Percentiles rank a stretch among this genome's conserved stretches.
Evolutionary conservation across 1,140 invertebrate species (phyloP).

Genomic region (Cherax quadricarinatus): DNA sequence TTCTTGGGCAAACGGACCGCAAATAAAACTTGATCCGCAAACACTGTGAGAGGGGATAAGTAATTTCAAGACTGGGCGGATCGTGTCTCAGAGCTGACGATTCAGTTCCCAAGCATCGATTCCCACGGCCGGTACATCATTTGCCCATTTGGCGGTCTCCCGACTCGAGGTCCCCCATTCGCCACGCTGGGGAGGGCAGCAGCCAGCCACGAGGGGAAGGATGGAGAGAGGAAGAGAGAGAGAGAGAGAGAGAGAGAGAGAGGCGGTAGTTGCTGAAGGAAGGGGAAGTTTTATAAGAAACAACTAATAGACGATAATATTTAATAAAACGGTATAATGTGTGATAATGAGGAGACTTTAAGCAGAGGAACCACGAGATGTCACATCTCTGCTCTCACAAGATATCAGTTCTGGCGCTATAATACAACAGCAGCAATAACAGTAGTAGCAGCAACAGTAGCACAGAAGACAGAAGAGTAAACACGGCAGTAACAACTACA

Average conservation of each 20-base stretch:
- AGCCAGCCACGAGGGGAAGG: background rate
- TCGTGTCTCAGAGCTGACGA: background rate
- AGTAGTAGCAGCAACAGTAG: too few relatives aligned
- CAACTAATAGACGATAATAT: background rate
- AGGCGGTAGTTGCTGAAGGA: background rate
- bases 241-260: background rate
- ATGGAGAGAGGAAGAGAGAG: constrained; percentile 3
- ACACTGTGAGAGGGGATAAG: background rate
- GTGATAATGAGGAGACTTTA: too few relatives aligned
- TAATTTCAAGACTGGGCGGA: background rate
- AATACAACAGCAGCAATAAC: too few relatives aligned
- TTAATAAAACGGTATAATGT: too few relatives aligned
- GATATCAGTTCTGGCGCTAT: too few relatives aligned
- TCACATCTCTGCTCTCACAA: too few relatives aligned
- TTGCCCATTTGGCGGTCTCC: constrained; percentile 30
- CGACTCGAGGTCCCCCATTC: background rate
- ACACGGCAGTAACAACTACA: too few relatives aligned
- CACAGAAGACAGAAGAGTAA: too few relatives aligned
- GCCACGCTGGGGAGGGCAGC: constrained; percentile 5
- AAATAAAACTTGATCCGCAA: too few relatives aligned
- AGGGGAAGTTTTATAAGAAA: background rate
- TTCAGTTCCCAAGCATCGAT: constrained; percentile 35
- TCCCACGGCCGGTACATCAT: constrained; percentile 44
- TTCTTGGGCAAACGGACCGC: too few relatives aligned
- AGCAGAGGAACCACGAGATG: too few relatives aligned